Conservation (phyloP, 2,797 vertebrate genomes). For the Botia almorhae region DNA sequence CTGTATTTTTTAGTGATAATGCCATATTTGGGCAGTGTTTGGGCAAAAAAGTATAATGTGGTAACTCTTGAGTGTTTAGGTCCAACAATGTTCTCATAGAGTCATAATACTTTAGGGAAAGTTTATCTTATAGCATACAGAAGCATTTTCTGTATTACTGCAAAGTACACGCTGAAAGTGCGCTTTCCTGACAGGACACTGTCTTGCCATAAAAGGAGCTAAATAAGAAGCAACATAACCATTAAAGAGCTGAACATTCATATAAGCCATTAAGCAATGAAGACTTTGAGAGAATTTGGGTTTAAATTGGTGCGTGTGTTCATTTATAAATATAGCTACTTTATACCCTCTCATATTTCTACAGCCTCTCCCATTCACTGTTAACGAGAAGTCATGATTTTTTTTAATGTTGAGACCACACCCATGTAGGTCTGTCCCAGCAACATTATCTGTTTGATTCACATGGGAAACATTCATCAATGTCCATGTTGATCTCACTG, state of each 20-base stretch:
- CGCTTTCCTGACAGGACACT: background rate
- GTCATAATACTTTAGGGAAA: background rate
- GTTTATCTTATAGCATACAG: background rate
- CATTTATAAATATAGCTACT: slow-evolving; percentile 31
- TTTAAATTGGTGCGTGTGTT: background rate
- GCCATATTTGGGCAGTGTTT: slow-evolving; percentile 10
- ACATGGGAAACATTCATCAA: slow-evolving; percentile 35
- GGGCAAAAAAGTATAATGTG: background rate
- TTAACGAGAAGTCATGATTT: background rate
- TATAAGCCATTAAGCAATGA: background rate
- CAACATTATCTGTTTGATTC: slow-evolving; percentile 23
- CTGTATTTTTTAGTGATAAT: background rate
- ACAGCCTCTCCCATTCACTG: slow-evolving; percentile 8
- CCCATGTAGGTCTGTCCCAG: slow-evolving; percentile 21
- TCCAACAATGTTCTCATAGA: background rate
- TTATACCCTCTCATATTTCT: slow-evolving; percentile 35
- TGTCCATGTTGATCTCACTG: slow-evolving; percentile 46
- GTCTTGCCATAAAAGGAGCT: background rate
- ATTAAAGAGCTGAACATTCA: background rate
- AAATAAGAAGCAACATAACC: background rate
- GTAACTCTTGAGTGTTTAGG: background rate
- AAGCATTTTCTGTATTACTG: background rate
- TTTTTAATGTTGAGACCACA: slow-evolving; percentile 21
- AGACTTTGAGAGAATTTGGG: slow-evolving; percentile 19
- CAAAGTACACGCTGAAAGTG: background rate